These are phyloP conservation scores for Yponomeuta evonymella DNA, from an alignment of 2,888 invertebrate species.

Conservation along the genomic window DNA sequence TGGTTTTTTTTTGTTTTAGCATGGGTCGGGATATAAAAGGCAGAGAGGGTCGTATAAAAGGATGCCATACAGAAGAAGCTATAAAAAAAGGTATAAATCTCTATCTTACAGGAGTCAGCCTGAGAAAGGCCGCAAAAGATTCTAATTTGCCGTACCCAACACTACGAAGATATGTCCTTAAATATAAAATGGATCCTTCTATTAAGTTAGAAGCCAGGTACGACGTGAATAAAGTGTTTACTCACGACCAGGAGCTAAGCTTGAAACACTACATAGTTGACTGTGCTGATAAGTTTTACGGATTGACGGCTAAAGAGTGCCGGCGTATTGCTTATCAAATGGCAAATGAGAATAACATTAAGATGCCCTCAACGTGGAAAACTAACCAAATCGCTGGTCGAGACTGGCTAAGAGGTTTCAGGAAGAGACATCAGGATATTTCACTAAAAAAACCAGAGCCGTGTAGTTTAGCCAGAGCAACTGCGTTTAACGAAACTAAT, in stretches of 20 bases:
- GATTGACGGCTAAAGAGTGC: conserved; percentile 18
- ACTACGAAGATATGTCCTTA: conserved; percentile 1
- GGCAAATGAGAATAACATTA: conserved; percentile 17
- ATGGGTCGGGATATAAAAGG: no score
- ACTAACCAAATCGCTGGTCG: background rate
- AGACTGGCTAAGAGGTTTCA: conserved; percentile 1
- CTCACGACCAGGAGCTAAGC: conserved; percentile 18
- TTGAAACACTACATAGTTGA: conserved; percentile 17
- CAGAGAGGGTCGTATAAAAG: no score
- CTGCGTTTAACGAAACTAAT: background rate
- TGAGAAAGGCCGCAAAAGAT: conserved; percentile 1
- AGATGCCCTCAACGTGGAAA: conserved; percentile 5
- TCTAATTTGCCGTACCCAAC: background rate
- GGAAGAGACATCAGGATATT: background rate
- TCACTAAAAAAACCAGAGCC: background rate
- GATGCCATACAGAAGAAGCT: no score
- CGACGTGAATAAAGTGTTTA: conserved; percentile 11
- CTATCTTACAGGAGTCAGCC: background rate
- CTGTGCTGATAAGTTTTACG: conserved; percentile 19
- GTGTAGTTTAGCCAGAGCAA: background rate
- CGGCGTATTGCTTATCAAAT: conserved; percentile 18
- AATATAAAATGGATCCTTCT: background rate
- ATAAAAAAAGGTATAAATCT: no score
- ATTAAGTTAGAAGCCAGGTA: conserved; percentile 3
- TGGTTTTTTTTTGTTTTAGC: no score